Base-by-base conservation (phyloP, 2,797 vertebrate species). In the Protonibea diacanthus region DNA sequence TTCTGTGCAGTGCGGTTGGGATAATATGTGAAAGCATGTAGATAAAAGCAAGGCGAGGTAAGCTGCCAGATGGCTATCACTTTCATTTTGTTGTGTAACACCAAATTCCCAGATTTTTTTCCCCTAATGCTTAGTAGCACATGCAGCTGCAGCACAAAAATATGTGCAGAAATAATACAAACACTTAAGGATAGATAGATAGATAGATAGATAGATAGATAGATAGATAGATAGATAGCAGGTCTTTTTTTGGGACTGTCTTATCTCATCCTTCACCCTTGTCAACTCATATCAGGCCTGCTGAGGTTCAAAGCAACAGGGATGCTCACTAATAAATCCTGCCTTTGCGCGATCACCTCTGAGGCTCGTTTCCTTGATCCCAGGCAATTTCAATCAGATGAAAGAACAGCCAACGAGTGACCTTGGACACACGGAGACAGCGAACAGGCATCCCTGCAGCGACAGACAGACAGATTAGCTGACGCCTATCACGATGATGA, bases 31-130 rank as follows among this genome's bases (percentile, higher is more conserved):
- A 93, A 93, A 94, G 92, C 88, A 91, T 93, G 90, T 92, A 92
- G 91, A 90, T 92, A 88, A 93, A 92, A 93, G 90, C 90, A 87
- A 91, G 90, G 86, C 82, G 74, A 91, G 85, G 90, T 94, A 94
- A 95, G 92, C 92, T 94, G 92, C 91, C 95, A 94, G 92, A 94
- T 95, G 94, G 94, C 93, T 94, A 93, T 93, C 94, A 92, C 91
- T 94, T 95, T 94, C 92, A 94, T 95, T 94, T 93, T 85, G 93
- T 94, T 94, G 92, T 94, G 88, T 94, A 95, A 94, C 90, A 88
- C 83, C 83, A 93, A 93, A 94, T 89, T 90, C 89, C 81, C 89
- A 80, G 81, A 84, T 90, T 85, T 86, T 48, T 66, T 62, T 29
- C 59, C 18, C 53, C 65, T 84, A 78, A 89, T 74, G 83, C 86